These are phyloP conservation scores for Corythornis cristatus DNA, from an alignment of 2,113 vertebrate species.

Conservation along the genomic window DNA sequence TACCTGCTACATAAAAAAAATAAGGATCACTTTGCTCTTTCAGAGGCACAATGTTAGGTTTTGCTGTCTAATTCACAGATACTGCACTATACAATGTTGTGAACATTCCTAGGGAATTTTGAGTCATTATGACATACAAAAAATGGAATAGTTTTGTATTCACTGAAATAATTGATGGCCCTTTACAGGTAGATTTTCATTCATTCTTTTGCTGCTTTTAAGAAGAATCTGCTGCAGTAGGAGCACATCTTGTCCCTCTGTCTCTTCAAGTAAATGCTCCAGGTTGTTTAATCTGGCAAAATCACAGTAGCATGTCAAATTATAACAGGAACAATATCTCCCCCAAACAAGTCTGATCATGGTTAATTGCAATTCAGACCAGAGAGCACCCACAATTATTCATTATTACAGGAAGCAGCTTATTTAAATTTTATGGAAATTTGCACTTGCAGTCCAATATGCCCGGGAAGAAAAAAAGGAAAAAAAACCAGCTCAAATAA, in stretches of 20 bases:
- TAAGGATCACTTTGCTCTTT: neutral
- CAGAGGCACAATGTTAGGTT: neutral
- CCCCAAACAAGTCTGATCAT: conserved; percentile 84
- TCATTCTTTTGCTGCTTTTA: conserved; percentile 19
- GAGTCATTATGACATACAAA: neutral
- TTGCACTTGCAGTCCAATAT: conserved; percentile 73
- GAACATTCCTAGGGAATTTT: neutral
- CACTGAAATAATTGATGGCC: neutral
- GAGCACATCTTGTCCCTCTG: conserved; percentile 7
- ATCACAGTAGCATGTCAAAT: conserved; percentile 77
- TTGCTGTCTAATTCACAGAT: neutral
- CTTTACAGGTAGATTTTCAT: conserved; percentile 4
- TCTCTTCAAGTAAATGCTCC: conserved; percentile 65
- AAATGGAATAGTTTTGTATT: neutral
- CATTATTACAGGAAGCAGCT: conserved; percentile 91
- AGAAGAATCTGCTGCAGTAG: conserved; percentile 14
- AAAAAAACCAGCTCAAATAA: conserved; percentile 41
- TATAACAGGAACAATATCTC: conserved; percentile 77
- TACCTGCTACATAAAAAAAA: neutral
- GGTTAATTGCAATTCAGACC: conserved; percentile 89
- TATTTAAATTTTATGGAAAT: conserved; percentile 94
- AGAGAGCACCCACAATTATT: conserved; percentile 86
- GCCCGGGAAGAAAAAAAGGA: conserved; percentile 63
- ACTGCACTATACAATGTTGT: neutral
- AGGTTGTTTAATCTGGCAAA: conserved; percentile 76